Evolutionary conservation across 2,113 vertebrate species (phyloP).

Genomic region (Epinephelus fuscoguttatus): DNA sequence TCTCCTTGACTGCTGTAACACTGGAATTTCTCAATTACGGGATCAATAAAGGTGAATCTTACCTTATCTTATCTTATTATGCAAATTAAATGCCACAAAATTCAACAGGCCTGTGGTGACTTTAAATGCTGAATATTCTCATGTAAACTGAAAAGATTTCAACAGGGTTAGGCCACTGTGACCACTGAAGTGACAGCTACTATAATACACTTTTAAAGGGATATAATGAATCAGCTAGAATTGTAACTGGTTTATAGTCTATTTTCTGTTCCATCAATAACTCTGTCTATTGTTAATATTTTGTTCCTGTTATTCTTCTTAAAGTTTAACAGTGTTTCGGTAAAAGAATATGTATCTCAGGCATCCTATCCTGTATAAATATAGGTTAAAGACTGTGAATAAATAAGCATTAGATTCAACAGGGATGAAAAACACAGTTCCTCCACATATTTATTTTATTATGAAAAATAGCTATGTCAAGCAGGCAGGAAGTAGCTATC

Average conservation of each 20-base stretch:
- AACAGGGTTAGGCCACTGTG: not conserved
- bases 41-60: too few species aligned
- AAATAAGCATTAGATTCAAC: not conserved
- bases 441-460: not conserved
- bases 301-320: too few species aligned
- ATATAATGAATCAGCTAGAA: not conserved
- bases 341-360: not conserved
- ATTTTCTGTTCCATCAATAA: too few species aligned
- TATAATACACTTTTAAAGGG: not conserved
- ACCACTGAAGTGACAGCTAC: not conserved
- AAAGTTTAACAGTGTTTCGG: not conserved
- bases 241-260: not conserved
- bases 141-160: not conserved
- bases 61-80: too few species aligned
- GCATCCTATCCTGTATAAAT: not conserved
- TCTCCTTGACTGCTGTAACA: too few species aligned
- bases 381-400: not conserved
- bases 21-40: too few species aligned
- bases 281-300: too few species aligned
- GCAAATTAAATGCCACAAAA: too few species aligned
- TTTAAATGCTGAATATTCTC: not conserved
- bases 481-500: constrained; percentile 20
- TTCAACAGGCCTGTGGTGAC: too few species aligned
- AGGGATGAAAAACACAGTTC: not conserved
- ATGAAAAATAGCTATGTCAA: not conserved